Conservation (phyloP, 2,113 vertebrate species). For the Monarcha castaneiventris region DNA sequence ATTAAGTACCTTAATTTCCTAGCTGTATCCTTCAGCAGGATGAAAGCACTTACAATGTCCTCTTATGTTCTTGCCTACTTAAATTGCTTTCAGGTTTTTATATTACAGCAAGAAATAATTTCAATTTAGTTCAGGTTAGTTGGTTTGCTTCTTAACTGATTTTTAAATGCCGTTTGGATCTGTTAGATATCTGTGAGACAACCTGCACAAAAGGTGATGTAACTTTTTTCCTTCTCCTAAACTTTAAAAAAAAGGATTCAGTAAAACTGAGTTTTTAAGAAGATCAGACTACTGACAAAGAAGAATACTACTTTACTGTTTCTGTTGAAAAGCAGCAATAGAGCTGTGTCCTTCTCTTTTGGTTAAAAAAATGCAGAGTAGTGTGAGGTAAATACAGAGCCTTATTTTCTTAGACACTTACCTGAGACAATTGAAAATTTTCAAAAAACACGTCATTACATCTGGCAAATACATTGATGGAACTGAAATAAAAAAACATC, state of each 20-base stretch:
- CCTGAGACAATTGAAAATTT: background rate
- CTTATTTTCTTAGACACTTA: background rate
- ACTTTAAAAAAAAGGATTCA: background rate
- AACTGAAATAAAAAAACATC: background rate
- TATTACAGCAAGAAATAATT: background rate
- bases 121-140: background rate
- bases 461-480: background rate
- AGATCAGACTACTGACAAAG: background rate
- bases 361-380: background rate
- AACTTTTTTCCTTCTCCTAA: background rate
- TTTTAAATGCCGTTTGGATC: background rate
- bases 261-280: background rate
- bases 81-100: background rate
- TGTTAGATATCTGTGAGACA: background rate
- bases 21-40: background rate
- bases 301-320: background rate
- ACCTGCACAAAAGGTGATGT: background rate
- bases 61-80: background rate
- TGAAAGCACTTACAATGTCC: background rate
- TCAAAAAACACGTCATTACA: background rate
- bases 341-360: background rate
- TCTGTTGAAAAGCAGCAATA: background rate
- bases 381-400: background rate
- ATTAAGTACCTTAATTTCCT: background rate
- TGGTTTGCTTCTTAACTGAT: background rate